Conservation (phyloP, 1,140 invertebrate species). For the Macrobrachium rosenbergii region DNA sequence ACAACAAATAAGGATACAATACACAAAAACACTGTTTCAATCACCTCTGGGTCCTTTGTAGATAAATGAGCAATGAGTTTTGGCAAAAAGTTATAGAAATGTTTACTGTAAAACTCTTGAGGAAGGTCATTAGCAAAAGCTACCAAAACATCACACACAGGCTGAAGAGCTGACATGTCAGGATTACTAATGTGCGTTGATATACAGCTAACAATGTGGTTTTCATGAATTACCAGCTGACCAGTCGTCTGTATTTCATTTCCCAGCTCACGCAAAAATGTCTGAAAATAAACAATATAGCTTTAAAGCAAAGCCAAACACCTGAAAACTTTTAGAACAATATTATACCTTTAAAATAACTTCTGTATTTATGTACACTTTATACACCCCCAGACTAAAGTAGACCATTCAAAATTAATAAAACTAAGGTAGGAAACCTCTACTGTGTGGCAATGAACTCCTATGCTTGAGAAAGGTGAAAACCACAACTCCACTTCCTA, state of each 20-base stretch:
- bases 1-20: constrained; percentile 47
- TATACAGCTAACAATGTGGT: constrained; percentile 31
- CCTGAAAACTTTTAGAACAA: too few relatives aligned
- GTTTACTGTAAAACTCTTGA: constrained; percentile 38
- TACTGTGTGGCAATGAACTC: too few relatives aligned
- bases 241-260: constrained; percentile 23
- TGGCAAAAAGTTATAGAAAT: constrained; percentile 42
- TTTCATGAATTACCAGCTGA: constrained; percentile 41
- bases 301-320: too few relatives aligned
- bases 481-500: too few relatives aligned
- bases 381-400: too few relatives aligned
- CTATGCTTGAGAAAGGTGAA: too few relatives aligned
- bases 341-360: too few relatives aligned
- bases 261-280: constrained; percentile 34
- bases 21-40: constrained; percentile 50
- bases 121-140: constrained; percentile 56
- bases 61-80: constrained; percentile 10
- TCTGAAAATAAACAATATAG: constrained; percentile 7
- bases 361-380: too few relatives aligned
- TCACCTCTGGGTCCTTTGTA: constrained; percentile 39
- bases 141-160: constrained; percentile 40
- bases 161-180: constrained; percentile 27
- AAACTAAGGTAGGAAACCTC: too few relatives aligned
- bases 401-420: too few relatives aligned
- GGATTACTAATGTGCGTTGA: constrained; percentile 8